A percentile compares a stretch with the other conserved stretches of the same genome.
Conservation (phyloP, 1,140 invertebrate genomes). For the Xylocopa sonorina region DNA sequence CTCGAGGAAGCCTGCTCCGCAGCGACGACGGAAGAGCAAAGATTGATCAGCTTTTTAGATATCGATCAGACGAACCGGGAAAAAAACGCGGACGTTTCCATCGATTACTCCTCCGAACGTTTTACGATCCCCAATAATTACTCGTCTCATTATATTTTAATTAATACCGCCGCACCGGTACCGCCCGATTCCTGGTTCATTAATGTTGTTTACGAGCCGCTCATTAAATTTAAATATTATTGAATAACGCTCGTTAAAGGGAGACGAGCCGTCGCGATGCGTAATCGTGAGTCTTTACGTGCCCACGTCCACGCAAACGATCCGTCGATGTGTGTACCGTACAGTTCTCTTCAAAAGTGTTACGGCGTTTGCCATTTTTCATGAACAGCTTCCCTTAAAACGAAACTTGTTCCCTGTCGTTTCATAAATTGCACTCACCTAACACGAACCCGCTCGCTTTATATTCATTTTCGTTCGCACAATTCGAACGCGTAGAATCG, state of each 20-base stretch:
- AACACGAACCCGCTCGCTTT: no score
- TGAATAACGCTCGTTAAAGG: constrained; percentile 76
- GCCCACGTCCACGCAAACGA: constrained; percentile 13
- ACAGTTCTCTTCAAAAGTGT: no score
- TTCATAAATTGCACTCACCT: no score
- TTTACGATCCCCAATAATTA: constrained; percentile 77
- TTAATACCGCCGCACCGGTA: constrained; percentile 71
- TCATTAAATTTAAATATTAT: constrained; percentile 80
- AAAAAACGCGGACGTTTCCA: constrained; percentile 30
- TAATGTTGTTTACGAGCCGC: constrained; percentile 77
- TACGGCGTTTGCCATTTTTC: no score
- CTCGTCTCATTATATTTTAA: constrained; percentile 81
- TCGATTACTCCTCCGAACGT: constrained; percentile 54
- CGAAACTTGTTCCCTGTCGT: no score
- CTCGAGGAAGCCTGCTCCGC: not conserved
- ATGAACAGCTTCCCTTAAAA: no score
- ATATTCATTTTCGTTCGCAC: no score
- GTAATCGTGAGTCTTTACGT: constrained; percentile 55
- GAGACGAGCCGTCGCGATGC: constrained; percentile 50
- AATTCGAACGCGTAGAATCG: no score
- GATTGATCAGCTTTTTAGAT: constrained; percentile 44
- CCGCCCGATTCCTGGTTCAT: constrained; percentile 73
- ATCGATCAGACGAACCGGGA: constrained; percentile 27
- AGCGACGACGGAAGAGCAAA: not conserved
- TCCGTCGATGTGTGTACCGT: no score